Percentiles rank a stretch among this genome's conserved stretches.
These are phyloP conservation scores for Pissodes strobi DNA, from an alignment of 1,140 invertebrate genomes.

Conservation along the genomic window DNA sequence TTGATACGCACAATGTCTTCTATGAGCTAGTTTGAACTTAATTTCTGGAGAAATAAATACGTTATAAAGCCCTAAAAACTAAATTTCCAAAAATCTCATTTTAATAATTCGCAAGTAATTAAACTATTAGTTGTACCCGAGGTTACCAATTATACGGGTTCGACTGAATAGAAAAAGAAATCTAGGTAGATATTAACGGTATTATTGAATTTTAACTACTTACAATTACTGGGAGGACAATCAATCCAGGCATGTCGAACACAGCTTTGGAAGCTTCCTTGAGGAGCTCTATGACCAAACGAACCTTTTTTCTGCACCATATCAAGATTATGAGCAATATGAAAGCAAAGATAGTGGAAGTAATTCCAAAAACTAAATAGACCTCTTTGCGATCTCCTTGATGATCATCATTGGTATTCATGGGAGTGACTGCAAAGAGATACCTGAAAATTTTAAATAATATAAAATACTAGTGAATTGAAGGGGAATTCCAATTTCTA, in stretches of 20 bases:
- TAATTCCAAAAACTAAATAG: too few species aligned
- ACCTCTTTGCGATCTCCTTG: too few species aligned
- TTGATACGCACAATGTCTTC: neutral
- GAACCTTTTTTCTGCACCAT: constrained; percentile 66
- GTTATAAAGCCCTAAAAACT: neutral
- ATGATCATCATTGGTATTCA: too few species aligned
- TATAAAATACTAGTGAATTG: too few species aligned
- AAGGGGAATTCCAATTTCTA: too few species aligned
- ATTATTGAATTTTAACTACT: constrained; percentile 44
- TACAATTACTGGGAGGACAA: constrained; percentile 74
- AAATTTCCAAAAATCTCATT: neutral
- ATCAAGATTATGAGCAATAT: constrained; percentile 68
- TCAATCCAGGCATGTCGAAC: constrained; percentile 68
- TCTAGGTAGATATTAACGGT: neutral
- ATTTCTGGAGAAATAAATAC: neutral
- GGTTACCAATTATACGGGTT: neutral
- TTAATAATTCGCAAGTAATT: neutral
- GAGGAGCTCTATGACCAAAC: constrained; percentile 70
- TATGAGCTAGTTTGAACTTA: neutral
- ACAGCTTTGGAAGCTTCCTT: constrained; percentile 78
- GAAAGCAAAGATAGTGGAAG: constrained; percentile 64
- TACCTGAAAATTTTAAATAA: too few species aligned
- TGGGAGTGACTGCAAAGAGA: too few species aligned
- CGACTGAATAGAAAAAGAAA: neutral
- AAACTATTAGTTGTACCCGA: too few species aligned